Base-by-base conservation (phyloP, 2,888 invertebrate genomes). In the Limnephilus lunatus region DNA sequence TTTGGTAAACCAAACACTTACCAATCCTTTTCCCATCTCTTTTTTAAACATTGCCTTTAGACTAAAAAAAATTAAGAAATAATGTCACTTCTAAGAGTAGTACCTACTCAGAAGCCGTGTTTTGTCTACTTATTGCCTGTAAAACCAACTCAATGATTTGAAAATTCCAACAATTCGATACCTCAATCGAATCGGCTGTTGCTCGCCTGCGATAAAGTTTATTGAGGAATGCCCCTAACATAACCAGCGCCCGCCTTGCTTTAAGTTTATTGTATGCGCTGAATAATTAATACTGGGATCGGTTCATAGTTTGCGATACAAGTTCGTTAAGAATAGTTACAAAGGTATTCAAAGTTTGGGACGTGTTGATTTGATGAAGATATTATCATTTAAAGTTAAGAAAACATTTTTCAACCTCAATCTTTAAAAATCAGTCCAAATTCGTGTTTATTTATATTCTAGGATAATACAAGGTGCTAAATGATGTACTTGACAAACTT, bases 241-340 rank as follows among this genome's bases (percentile, higher is more conserved):
- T 68, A 68, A 68, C 68, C 68, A 68, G 25, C 53, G 7, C 25
- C 83, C 32, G 83, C 83, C 25, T 35, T 83, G 32, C 83, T 83
- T 83, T 83, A 35, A 19, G 35, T 83, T 83, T 83, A 35, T 39
- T 32, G 35, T 35, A 35, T 19, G 35, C 83, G 19, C 11, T 39
- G 83, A 83, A 83, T 83, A 83, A 83, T 83, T 83, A 83, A 83
- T 83, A 14, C 35, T 0, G 31, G 35, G 35, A 35, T 83, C 35
- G 83, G 35, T 39, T 15, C 83, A 35, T 35, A 83, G 35, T 32
- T 83, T 83, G 83, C 83, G 19, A 19, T 83, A 83, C 35, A 25
- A 68, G 83, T 83, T 83, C 83, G 32, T 83, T 83, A 35, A 83
- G 83, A 83, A 35, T 83, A n/a, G 83, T 15, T 1, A 39, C 83